Percentiles rank a stretch among this genome's conserved stretches.
phyloP scores from a whole-genome alignment of 2,888 invertebrate genomes.

The Rhamphomyia laevipes region DNA sequence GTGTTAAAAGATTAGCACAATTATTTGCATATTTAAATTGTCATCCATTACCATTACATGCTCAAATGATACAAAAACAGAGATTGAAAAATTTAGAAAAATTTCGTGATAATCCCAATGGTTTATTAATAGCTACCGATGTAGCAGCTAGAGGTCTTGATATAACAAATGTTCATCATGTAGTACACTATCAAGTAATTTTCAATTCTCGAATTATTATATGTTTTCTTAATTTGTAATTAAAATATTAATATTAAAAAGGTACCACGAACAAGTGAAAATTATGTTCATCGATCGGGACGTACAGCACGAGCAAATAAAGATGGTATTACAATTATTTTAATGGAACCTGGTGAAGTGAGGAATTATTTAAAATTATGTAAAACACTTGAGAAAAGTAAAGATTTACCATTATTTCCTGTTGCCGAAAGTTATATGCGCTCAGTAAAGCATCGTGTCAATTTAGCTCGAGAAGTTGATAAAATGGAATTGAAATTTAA shows the following conservation, averaged over 20 bases:
- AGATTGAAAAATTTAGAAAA: constrained; percentile 87
- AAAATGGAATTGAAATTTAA: constrained; percentile 53
- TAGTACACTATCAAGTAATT: constrained; percentile 79
- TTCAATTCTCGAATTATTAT: neutral
- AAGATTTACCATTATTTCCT: constrained; percentile 74
- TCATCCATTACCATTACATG: constrained; percentile 66
- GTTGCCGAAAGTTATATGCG: constrained; percentile 50
- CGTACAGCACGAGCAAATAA: constrained; percentile 84
- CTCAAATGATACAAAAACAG: constrained; percentile 88
- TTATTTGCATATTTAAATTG: constrained; percentile 58
- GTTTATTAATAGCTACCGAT: constrained; percentile 84
- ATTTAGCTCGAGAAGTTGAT: constrained; percentile 70
- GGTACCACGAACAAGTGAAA: constrained; percentile 89
- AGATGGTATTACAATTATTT: constrained; percentile 80
- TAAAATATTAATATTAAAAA: constrained; percentile 19
- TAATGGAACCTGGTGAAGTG: constrained; percentile 83
- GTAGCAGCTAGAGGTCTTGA: constrained; percentile 96
- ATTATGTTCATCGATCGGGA: constrained; percentile 94
- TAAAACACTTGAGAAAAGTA: constrained; percentile 73
- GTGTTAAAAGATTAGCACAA: constrained; percentile 68
- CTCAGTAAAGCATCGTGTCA: constrained; percentile 57
- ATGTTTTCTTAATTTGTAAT: too few species aligned
- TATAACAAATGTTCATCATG: constrained; percentile 86
- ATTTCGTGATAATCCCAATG: constrained; percentile 57
- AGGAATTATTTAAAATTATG: constrained; percentile 69